Conservation (phyloP, 2,797 vertebrate species). For the Microchirus variegatus region DNA sequence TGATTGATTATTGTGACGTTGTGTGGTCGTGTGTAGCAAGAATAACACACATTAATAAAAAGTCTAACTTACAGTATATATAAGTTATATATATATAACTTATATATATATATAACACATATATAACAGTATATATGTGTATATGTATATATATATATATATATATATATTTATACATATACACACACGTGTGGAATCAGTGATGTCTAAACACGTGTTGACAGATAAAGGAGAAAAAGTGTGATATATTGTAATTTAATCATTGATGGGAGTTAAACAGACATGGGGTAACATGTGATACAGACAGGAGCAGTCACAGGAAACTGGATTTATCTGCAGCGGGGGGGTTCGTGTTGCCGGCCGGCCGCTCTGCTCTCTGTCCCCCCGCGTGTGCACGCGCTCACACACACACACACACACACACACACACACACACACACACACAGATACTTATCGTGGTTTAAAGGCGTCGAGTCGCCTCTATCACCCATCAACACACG, state of each 20-base stretch:
- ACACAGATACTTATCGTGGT: constrained; percentile 80
- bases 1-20: too few relatives aligned
- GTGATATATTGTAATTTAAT: constrained; percentile 20
- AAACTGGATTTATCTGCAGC: constrained; percentile 67
- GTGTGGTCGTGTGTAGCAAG: too few relatives aligned
- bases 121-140: too few relatives aligned
- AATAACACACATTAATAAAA: too few relatives aligned
- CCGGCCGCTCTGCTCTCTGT: constrained; percentile 60
- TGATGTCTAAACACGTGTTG: constrained; percentile 3
- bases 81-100: too few relatives aligned
- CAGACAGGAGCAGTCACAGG: constrained; percentile 36
- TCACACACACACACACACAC: constrained; percentile 25
- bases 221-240: constrained; percentile 15
- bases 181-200: constrained; percentile 12
- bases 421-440: constrained; percentile 2
- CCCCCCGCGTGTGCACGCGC: constrained; percentile 31
- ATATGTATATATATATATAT: too few relatives aligned
- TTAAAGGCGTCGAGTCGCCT: constrained; percentile 73
- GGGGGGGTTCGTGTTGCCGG: constrained; percentile 45
- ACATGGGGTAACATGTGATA: constrained; percentile 52
- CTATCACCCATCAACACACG: constrained; percentile 80
- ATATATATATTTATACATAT: too few relatives aligned
- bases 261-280: constrained; percentile 22
- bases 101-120: too few relatives aligned
- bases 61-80: too few relatives aligned